Evolutionary conservation across 2,113 vertebrate species (phyloP).

Genomic region (Amblyopsis rosae): DNA sequence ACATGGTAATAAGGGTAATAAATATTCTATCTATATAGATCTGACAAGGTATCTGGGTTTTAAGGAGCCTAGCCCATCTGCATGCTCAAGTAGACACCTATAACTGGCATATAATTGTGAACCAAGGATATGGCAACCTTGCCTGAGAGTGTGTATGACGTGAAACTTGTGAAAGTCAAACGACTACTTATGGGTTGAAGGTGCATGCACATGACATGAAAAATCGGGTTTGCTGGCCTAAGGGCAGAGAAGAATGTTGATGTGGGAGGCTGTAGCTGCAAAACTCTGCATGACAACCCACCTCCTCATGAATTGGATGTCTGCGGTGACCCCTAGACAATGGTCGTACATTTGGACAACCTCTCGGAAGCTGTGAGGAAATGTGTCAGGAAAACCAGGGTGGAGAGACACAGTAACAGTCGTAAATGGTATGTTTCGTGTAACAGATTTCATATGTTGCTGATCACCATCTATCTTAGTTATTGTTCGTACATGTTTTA

Average conservation of each 20-base stretch:
- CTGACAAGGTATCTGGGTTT: constrained; percentile 65
- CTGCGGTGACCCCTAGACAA: constrained; percentile 73
- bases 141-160: constrained; percentile 71
- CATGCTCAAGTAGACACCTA: constrained; percentile 74
- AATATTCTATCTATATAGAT: constrained; percentile 53
- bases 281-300: constrained; percentile 68
- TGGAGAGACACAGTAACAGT: constrained; percentile 15
- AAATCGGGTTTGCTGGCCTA: constrained; percentile 79
- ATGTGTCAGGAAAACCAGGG: background rate
- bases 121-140: constrained; percentile 80
- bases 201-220: constrained; percentile 79
- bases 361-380: constrained; percentile 31
- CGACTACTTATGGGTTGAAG: constrained; percentile 79
- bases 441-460: no score
- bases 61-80: constrained; percentile 70
- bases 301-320: constrained; percentile 67
- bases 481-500: constrained; percentile 7
- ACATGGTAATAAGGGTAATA: constrained; percentile 42
- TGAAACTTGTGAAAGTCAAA: constrained; percentile 84
- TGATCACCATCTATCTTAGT: no score
- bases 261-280: constrained; percentile 65
- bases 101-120: constrained; percentile 77
- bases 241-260: constrained; percentile 73
- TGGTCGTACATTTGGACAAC: constrained; percentile 50
- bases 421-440: no score